Evolutionary conservation across 2,888 invertebrate species (phyloP).

Genomic region (Diaprepes abbreviatus): DNA sequence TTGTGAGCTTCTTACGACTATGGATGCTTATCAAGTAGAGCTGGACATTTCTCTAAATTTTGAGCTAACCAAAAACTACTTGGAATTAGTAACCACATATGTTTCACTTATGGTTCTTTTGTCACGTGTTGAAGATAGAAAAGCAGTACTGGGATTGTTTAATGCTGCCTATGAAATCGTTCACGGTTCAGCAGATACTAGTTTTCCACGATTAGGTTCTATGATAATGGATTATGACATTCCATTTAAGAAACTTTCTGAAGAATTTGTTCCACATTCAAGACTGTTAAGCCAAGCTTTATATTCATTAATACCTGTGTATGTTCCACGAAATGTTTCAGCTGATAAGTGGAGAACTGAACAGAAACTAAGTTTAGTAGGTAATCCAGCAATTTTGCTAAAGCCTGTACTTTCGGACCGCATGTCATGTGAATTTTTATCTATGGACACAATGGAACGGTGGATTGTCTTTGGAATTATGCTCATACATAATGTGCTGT

Average conservation of each 20-base stretch:
- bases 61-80: slow-evolving; percentile 94
- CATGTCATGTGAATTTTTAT: slow-evolving; percentile 97
- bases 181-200: slow-evolving; percentile 86
- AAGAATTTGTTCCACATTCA: slow-evolving; percentile 96
- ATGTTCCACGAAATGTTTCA: slow-evolving; percentile 88
- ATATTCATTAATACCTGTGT: slow-evolving; percentile 89
- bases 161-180: slow-evolving; percentile 98
- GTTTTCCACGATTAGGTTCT: slow-evolving; percentile 96
- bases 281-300: slow-evolving; percentile 89
- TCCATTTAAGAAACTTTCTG: slow-evolving; percentile 94
- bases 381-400: slow-evolving; percentile 93
- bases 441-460: slow-evolving; percentile 94
- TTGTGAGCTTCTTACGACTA: slow-evolving; percentile 90
- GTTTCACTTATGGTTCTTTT: slow-evolving; percentile 96
- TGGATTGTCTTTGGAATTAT: slow-evolving; percentile 98
- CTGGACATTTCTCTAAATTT: slow-evolving; percentile 96
- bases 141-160: slow-evolving; percentile 95
- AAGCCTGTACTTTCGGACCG: slow-evolving; percentile 96
- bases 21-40: slow-evolving; percentile 96
- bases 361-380: slow-evolving; percentile 92
- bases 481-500: slow-evolving; percentile 88
- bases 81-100: slow-evolving; percentile 95
- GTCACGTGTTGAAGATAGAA: slow-evolving; percentile 98
- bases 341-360: slow-evolving; percentile 96
- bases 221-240: slow-evolving; percentile 98